Base-by-base conservation (phyloP, 2,888 invertebrate genomes). In the Nephrotoma flavescens region DNA sequence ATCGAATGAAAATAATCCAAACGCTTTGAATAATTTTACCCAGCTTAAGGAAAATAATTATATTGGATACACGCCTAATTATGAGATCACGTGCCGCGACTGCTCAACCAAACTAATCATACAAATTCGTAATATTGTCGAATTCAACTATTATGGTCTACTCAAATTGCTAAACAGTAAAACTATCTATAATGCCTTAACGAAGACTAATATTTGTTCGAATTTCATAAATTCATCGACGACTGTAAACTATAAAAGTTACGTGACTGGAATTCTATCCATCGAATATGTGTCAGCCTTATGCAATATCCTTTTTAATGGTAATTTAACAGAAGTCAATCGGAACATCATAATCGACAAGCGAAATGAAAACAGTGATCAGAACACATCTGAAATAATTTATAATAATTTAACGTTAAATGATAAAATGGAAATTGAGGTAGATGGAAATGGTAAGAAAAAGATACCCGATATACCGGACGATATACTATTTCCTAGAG, bases 21-120 rank as follows among this genome's bases (percentile, higher is more conserved):
- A 71, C 31, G 71, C 71, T 71, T 71, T 71, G 11, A 71, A 71
- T 71, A 71, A 71, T 71, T 71, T 71, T n/a, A 71, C 71, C 9
- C 41, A 57, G 71, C 42, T 83, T 15, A 88, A 88, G 15, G 87
- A 88, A 7, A 88, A 89, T 5, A 88, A 88, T 0, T 91, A 91
- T 91, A 91, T 92, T 90, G 97, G 97, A 91, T 94, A 93, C 88
- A 95, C 96, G 85, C 96, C 96, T 86, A 94, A 95, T 91, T 95
- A 95, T 90, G 93, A 94, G 87, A 94, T 96, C 88, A 94, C 94
- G 88, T 97, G 97, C 91, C 93, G 94, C 90, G 94, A 95, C 90
- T 97, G 97, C 91, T 94, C 94, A 89, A 94, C 95, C 90, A 92
- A 94, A 15, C 92, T 95, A 87, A 96, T 95, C 89, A 94, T 94